Evolutionary conservation across 2,797 vertebrate species (phyloP).

Genomic region (Astyanax mexicanus): DNA sequence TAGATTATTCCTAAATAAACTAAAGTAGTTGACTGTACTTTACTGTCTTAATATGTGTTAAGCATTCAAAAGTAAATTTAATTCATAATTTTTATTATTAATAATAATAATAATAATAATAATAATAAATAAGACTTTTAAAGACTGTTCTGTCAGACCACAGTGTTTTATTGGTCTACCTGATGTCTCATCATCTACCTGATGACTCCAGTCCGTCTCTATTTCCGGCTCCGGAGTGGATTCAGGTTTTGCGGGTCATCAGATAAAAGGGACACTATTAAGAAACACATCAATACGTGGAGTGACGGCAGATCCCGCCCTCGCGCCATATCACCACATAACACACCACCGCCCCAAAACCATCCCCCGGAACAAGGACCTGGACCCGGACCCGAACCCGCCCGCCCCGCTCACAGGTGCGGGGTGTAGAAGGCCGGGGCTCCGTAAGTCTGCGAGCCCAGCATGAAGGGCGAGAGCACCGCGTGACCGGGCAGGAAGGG

Average conservation of each 20-base stretch:
- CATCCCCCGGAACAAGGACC: too few relatives aligned
- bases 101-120: too few relatives aligned
- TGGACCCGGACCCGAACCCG: too few relatives aligned
- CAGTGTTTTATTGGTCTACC: background rate
- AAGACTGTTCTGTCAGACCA: background rate
- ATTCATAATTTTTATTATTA: too few relatives aligned
- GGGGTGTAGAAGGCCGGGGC: slow-evolving; percentile 94
- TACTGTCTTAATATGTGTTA: too few relatives aligned
- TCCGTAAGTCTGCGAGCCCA: slow-evolving; percentile 94
- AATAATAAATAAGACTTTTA: too few relatives aligned
- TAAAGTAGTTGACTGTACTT: too few relatives aligned
- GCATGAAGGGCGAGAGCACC: slow-evolving; percentile 95
- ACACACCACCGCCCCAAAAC: background rate
- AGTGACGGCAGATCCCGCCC: too few relatives aligned
- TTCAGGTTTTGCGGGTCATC: background rate
- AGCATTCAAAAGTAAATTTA: too few relatives aligned
- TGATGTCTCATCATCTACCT: background rate
- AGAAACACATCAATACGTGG: background rate
- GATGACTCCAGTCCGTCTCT: background rate
- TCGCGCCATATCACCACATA: background rate
- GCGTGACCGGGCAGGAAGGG: slow-evolving; percentile 93
- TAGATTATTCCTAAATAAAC: too few relatives aligned
- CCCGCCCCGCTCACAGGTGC: slow-evolving; percentile 83
- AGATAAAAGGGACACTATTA: background rate
- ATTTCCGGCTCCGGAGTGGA: background rate